Evolutionary conservation across 2,888 invertebrate species (phyloP).

Genomic region (Agrotis segetum): DNA sequence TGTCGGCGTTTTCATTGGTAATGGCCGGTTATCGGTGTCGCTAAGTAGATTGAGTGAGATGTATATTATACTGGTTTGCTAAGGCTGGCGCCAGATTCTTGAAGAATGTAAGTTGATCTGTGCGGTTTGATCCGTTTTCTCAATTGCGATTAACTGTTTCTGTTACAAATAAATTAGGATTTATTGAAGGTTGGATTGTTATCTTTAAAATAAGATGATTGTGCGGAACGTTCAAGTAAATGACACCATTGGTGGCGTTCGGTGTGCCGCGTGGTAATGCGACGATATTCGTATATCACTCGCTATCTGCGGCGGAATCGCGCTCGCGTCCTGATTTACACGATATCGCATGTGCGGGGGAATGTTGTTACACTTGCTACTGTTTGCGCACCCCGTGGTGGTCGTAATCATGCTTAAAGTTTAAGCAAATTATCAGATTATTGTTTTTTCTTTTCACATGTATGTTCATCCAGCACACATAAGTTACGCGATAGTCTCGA

Average conservation of each 20-base stretch:
- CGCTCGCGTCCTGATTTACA: conserved; percentile 84
- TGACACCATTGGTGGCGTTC: conserved; percentile 53
- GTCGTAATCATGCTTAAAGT: conserved; percentile 38
- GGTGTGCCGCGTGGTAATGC: conserved; percentile 75
- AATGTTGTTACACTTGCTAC: conserved; percentile 79
- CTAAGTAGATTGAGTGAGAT: conserved; percentile 87
- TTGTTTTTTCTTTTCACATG: neutral
- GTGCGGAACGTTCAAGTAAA: conserved; percentile 58
- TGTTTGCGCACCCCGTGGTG: conserved; percentile 67
- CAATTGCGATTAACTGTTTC: conserved; percentile 63
- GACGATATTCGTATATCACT: conserved; percentile 86
- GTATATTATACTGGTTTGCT: conserved; percentile 82
- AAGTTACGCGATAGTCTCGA: neutral
- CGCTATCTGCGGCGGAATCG: conserved; percentile 82
- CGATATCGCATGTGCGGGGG: conserved; percentile 78
- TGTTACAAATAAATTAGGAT: conserved; percentile 23
- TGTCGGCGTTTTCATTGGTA: conserved; percentile 88
- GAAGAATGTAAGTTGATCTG: conserved; percentile 67
- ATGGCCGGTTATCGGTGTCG: conserved; percentile 88
- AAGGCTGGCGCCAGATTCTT: conserved; percentile 77
- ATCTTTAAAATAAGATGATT: conserved; percentile 42
- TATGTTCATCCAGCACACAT: neutral
- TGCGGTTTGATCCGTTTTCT: conserved; percentile 69
- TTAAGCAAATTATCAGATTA: conserved; percentile 3
- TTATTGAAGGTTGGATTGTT: conserved; percentile 32